These are phyloP conservation scores for Caranx ignobilis DNA, from an alignment of 2,113 vertebrate species.

Conservation along the genomic window DNA sequence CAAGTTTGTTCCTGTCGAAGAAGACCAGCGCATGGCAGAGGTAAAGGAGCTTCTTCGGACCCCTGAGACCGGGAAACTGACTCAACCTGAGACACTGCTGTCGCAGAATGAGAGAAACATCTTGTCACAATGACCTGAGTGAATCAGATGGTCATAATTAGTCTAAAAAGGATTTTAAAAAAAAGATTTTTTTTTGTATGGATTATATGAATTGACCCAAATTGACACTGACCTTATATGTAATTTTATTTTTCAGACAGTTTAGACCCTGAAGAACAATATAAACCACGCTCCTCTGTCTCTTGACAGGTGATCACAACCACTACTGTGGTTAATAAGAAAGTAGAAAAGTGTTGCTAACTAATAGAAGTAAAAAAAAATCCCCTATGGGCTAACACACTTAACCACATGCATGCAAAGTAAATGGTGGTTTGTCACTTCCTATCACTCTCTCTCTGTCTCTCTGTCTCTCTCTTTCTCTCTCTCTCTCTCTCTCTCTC, in stretches of 20 bases:
- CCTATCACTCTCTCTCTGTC: not conserved
- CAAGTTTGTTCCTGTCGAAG: slow-evolving; percentile 95
- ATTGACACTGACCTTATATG: not conserved
- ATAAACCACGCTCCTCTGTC: no score
- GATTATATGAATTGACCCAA: not conserved
- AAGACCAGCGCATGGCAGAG: slow-evolving; percentile 98
- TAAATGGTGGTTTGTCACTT: no score
- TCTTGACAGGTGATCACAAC: not conserved
- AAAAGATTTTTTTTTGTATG: not conserved
- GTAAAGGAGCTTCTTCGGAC: slow-evolving; percentile 70
- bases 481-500: not conserved
- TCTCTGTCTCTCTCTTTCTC: not conserved
- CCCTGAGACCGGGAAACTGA: not conserved
- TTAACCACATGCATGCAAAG: no score
- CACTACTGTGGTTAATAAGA: not conserved
- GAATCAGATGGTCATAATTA: not conserved
- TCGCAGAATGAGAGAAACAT: not conserved
- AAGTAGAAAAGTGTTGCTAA: no score
- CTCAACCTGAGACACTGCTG: not conserved
- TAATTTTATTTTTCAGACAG: no score
- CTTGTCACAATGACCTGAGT: not conserved
- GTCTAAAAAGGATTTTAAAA: not conserved
- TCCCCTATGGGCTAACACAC: no score
- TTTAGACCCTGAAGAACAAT: no score
- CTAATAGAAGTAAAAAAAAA: not conserved